Evolutionary conservation across 2,797 vertebrate genomes (phyloP), one percentile per base, ranked within the genome.

Genomic region (Cheirogaleus major): DNA sequence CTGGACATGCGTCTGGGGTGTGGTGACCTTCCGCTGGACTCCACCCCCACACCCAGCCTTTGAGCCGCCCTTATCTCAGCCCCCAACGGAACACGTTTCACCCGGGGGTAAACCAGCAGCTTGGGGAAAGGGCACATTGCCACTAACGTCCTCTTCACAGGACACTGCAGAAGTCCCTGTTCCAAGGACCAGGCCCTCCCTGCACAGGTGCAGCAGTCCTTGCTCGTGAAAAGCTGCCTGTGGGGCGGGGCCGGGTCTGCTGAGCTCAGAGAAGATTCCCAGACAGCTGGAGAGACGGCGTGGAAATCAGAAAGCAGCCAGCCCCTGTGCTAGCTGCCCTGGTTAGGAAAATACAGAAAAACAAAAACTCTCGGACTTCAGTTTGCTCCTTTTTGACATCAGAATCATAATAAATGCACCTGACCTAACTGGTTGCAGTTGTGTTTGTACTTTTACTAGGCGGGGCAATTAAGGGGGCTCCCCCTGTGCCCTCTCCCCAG

Each of bases 81-180:
- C 11, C 14, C 10, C 48, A 57, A 13, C 10, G 55, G 5, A 12
- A 43, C 50, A 32, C n/a, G 0, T n/a, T 27, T 52, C 13, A 32
- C 69, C 32, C 23, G 1, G 43, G 12, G 2, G 45, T 25, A 35
- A 83, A 41, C 3, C 8, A 4, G 38, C 10, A 30, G 7, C 55
- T 12, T 27, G 5, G 50, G 52, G n/a, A 50, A 45, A 0, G 0
- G 65, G 20, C 41, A 25, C 0, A 1, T 2, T 45, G 48, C 59
- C 18, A 11, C 63, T 90, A 27, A 63, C 38, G 15, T 48, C 69
- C 45, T 20, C 63, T 73, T n/a, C 70, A 55, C 32, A 8, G 25
- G 57, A 25, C 23, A 50, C 27, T 7, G 38, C 52, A 45, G 10
- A 69, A 35, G 15, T 7, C 41, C 23, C 61, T 50, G 57, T 43